phyloP scores from a whole-genome alignment of 1,140 invertebrate genomes.

The Teleogryllus occipitalis region DNA sequence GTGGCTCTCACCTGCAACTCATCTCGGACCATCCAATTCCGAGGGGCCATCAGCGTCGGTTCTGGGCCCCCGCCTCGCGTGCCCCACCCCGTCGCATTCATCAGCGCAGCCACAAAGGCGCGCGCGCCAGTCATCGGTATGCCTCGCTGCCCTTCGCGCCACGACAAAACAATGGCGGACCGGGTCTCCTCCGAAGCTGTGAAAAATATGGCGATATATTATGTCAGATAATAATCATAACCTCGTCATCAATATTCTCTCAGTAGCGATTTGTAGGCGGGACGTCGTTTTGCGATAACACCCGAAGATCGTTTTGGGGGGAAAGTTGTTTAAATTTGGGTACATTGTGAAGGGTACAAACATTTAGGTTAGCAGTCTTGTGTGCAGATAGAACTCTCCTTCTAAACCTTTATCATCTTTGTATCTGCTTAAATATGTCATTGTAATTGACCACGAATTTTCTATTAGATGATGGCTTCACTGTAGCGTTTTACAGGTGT shows the following conservation, averaged over 20 bases:
- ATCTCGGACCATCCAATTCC: not conserved
- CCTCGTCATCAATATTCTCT: not conserved
- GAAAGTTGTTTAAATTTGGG: too few relatives aligned
- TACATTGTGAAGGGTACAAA: too few relatives aligned
- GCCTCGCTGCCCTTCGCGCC: not conserved
- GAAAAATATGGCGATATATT: not conserved
- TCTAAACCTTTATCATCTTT: too few relatives aligned
- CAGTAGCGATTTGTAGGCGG: not conserved
- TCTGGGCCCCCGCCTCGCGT: not conserved
- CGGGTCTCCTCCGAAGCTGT: not conserved
- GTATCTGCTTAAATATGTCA: too few relatives aligned
- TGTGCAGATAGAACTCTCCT: too few relatives aligned
- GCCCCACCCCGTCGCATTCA: not conserved
- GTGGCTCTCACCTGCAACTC: not conserved
- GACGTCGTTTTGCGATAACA: too few relatives aligned
- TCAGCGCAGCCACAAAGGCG: not conserved
- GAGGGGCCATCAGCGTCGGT: not conserved
- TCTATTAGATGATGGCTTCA: too few relatives aligned
- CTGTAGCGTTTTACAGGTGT: too few relatives aligned
- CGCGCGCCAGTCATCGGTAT: not conserved
- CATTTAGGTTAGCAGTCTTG: too few relatives aligned
- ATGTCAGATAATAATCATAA: not conserved
- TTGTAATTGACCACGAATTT: too few relatives aligned
- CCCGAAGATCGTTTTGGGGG: too few relatives aligned
- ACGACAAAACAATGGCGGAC: not conserved